Percentiles rank a stretch among this genome's conserved stretches.
Evolutionary conservation across 1,140 invertebrate species (phyloP).

Genomic region (Diachasma alloeum): DNA sequence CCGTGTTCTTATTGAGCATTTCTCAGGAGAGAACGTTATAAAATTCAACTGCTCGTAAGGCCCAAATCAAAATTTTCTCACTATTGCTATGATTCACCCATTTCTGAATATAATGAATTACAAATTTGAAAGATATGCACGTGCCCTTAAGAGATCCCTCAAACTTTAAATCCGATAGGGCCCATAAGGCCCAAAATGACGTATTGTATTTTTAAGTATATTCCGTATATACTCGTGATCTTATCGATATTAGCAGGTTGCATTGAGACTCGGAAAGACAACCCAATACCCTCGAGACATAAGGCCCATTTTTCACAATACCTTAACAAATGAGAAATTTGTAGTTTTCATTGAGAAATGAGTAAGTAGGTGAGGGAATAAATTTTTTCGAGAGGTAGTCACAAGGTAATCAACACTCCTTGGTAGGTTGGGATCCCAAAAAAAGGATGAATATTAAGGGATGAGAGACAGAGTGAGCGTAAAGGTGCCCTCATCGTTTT

Average conservation of each 20-base stretch:
- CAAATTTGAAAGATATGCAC: too few species aligned
- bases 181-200: not conserved
- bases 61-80: too few species aligned
- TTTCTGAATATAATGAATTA: too few species aligned
- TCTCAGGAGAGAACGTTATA: too few species aligned
- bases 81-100: too few species aligned
- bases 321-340: not conserved
- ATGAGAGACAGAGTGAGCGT: not conserved
- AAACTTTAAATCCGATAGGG: not conserved
- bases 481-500: constrained; percentile 5
- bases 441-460: not conserved
- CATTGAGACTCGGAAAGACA: too few species aligned
- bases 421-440: not conserved
- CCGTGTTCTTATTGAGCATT: too few species aligned
- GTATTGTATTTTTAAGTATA: not conserved
- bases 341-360: not conserved
- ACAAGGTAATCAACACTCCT: not conserved
- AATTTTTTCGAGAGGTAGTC: not conserved
- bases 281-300: not conserved
- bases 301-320: not conserved
- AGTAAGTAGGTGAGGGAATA: not conserved
- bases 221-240: not conserved
- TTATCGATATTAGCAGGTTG: too few species aligned
- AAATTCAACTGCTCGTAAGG: too few species aligned
- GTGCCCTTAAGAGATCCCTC: too few species aligned